phyloP scores from a whole-genome alignment of 2,888 invertebrate genomes.

The Machimus rusticus region DNA sequence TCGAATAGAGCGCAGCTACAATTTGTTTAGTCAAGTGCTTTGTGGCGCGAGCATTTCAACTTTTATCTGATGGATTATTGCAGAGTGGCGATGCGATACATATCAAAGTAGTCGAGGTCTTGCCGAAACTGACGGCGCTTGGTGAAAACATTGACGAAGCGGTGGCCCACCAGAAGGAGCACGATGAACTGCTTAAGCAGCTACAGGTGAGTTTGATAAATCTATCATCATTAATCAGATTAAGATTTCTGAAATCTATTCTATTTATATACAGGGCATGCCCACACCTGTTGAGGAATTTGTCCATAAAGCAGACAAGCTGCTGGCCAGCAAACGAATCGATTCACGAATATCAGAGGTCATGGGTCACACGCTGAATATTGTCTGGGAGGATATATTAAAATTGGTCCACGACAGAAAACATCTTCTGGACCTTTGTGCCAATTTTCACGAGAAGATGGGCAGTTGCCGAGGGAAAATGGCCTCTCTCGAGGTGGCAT shows the following conservation, averaged over 20 bases:
- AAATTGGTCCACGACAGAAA: slow-evolving; percentile 78
- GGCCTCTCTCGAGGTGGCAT: slow-evolving; percentile 73
- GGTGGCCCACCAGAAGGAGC: slow-evolving; percentile 75
- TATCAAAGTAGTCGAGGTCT: slow-evolving; percentile 84
- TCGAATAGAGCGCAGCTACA: neutral
- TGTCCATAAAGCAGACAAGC: slow-evolving; percentile 83
- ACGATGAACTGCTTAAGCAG: slow-evolving; percentile 83
- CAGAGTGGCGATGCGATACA: slow-evolving; percentile 85
- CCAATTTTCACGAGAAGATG: slow-evolving; percentile 78
- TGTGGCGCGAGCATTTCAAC: neutral
- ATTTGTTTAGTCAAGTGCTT: neutral
- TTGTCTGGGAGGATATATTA: slow-evolving; percentile 85
- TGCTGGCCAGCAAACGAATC: slow-evolving; percentile 79
- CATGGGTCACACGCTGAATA: slow-evolving; percentile 82
- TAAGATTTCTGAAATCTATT: neutral
- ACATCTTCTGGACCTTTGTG: slow-evolving; percentile 78
- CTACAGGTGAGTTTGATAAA: slow-evolving; percentile 70
- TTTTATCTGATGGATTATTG: slow-evolving; percentile 54
- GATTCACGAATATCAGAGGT: slow-evolving; percentile 83
- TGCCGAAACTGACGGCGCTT: slow-evolving; percentile 82
- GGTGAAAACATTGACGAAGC: slow-evolving; percentile 81
- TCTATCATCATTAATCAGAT: neutral
- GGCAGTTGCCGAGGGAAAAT: slow-evolving; percentile 74
- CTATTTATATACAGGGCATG: slow-evolving; percentile 70
- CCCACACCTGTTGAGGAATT: slow-evolving; percentile 89